phyloP scores from a whole-genome alignment of 2,113 vertebrate species.

The Bungarus multicinctus region DNA sequence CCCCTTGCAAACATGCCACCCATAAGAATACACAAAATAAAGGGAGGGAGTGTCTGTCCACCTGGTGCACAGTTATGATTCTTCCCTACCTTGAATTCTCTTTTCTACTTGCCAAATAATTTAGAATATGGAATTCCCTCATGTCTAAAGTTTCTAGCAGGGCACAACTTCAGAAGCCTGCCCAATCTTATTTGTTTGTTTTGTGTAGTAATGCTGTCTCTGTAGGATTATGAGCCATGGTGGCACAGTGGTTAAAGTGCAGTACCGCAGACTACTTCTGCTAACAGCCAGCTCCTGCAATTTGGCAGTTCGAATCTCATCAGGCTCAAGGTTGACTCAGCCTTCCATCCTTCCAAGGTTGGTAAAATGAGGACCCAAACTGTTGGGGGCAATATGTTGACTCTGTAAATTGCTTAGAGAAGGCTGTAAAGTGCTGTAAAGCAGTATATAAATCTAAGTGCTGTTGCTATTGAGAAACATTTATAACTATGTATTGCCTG shows the following conservation, averaged over 20 bases:
- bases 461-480: not conserved
- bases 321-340: too few species aligned
- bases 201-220: slow-evolving; percentile 28
- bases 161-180: slow-evolving; percentile 28
- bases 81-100: slow-evolving; percentile 3
- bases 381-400: too few species aligned
- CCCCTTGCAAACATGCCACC: slow-evolving; percentile 35
- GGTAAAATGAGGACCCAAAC: too few species aligned
- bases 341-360: too few species aligned
- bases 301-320: too few species aligned
- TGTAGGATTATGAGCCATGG: not conserved
- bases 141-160: not conserved
- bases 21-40: slow-evolving; percentile 35
- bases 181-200: not conserved
- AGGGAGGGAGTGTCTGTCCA: slow-evolving; percentile 29
- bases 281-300: too few species aligned
- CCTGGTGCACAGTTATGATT: slow-evolving; percentile 20
- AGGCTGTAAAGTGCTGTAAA: too few species aligned
- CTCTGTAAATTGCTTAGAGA: too few species aligned
- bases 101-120: slow-evolving; percentile 30
- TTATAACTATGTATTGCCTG: not conserved
- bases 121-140: not conserved
- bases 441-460: too few species aligned
- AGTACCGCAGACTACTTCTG: too few species aligned
- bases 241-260: too few species aligned